A percentile compares a stretch with the other conserved stretches of the same genome.
Conservation (phyloP, 2,113 vertebrate species). For the Nannospalax galili region DNA sequence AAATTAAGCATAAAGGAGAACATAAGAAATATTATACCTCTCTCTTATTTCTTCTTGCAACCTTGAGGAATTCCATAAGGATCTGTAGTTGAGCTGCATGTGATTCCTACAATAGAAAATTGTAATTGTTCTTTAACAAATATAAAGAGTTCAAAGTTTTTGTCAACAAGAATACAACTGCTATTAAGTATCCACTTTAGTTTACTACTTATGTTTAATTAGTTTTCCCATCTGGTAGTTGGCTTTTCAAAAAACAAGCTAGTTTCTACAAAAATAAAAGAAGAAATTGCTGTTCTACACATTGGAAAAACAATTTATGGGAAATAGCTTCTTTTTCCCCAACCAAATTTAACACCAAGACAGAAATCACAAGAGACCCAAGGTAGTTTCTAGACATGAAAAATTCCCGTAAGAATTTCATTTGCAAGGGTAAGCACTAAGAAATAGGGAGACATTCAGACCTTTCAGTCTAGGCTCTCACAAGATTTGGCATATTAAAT, state of each 20-base stretch:
- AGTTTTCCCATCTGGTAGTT: conserved; percentile 32
- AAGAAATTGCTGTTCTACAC: conserved; percentile 8
- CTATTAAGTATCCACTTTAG: background rate
- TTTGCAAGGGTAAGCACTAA: background rate
- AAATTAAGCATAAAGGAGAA: conserved; percentile 59
- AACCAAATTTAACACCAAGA: background rate
- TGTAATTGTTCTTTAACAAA: conserved; percentile 68
- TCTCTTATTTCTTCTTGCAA: conserved; percentile 98
- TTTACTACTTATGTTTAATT: conserved; percentile 24
- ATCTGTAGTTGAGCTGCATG: conserved; percentile 98
- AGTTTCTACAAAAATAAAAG: background rate
- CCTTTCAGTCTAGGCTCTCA: background rate
- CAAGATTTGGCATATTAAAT: background rate
- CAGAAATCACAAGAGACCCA: background rate
- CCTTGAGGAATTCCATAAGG: conserved; percentile 99
- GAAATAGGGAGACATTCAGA: background rate
- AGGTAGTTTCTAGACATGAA: background rate
- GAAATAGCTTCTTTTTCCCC: background rate
- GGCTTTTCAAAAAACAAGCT: conserved; percentile 56
- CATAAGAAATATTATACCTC: conserved; percentile 89
- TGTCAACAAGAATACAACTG: conserved; percentile 28
- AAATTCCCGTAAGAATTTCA: background rate
- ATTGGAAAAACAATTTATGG: background rate
- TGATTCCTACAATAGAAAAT: conserved; percentile 92
- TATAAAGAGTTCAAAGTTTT: conserved; percentile 15